Percentiles rank a stretch among this genome's conserved stretches.
Evolutionary conservation across 2,113 vertebrate species (phyloP).

Genomic region (human): GRCh38 chr19:34155001-34155500

Average conservation of each 20-base stretch:
- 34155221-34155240: not conserved
- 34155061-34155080: not conserved
- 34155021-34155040: not conserved
- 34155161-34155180: not conserved
- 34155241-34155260: not conserved
- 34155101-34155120: not conserved
- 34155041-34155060: not conserved
- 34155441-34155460: too few relatives aligned
- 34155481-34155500: too few relatives aligned
- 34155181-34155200: not conserved
- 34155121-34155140: not conserved
- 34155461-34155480: too few relatives aligned
- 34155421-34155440: too few relatives aligned
- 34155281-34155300: not conserved
- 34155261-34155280: not conserved
- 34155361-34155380: not conserved
- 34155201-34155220: not conserved
- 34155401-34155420: too few relatives aligned
- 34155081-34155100: not conserved
- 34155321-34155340: not conserved
- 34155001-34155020: not conserved
- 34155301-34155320: not conserved
- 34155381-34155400: too few relatives aligned
- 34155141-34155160: accelerated
- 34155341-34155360: not conserved